Conservation (phyloP, 1,140 invertebrate species). For the Physella acuta region DNA sequence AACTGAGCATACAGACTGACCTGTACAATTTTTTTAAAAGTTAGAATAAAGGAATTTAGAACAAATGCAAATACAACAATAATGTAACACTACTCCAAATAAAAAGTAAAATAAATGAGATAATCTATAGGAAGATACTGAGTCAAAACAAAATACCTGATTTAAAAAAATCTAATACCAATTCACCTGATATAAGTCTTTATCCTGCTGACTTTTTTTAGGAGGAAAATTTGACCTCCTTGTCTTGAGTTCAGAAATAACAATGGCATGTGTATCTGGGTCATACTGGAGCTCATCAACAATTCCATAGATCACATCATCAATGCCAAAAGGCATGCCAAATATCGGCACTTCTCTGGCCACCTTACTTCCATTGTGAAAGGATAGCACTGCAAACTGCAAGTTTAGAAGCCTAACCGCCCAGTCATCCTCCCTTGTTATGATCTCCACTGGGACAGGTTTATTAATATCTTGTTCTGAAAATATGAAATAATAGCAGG, state of each 20-base stretch:
- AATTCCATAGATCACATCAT: conserved; percentile 48
- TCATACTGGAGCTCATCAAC: conserved; percentile 55
- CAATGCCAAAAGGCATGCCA: conserved; percentile 46
- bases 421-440: conserved; percentile 50
- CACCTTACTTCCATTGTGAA: conserved; percentile 39
- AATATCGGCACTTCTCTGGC: conserved; percentile 53
- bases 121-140: too few relatives aligned
- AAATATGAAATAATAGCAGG: conserved; percentile 15
- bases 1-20: conserved; percentile 21
- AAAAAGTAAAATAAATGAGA: too few relatives aligned
- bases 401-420: conserved; percentile 52
- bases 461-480: conserved; percentile 52
- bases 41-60: too few relatives aligned
- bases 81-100: too few relatives aligned
- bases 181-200: conserved; percentile 41
- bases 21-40: too few relatives aligned
- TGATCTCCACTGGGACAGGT: conserved; percentile 41
- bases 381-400: conserved; percentile 34
- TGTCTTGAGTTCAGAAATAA: conserved; percentile 52
- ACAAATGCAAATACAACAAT: too few relatives aligned
- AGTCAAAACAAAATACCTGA: too few relatives aligned
- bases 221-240: conserved; percentile 37
- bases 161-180: too few relatives aligned
- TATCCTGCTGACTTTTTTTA: conserved; percentile 41
- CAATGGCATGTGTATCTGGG: conserved; percentile 39